Conservation (phyloP, 2,888 invertebrate genomes). For the Oasisia sp. region DNA sequence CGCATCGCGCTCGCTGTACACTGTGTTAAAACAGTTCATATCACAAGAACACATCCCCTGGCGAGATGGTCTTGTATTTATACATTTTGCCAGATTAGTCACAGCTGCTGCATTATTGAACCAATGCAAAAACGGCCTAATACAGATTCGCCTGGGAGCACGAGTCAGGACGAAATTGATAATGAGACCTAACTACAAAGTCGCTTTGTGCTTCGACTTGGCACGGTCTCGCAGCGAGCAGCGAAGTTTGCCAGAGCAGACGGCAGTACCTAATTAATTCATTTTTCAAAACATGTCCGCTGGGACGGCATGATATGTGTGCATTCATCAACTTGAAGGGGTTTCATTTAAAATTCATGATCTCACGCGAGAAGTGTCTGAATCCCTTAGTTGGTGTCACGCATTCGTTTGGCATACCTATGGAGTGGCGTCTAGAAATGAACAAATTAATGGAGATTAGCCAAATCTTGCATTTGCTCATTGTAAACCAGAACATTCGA, state of each 20-base stretch:
- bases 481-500: background rate
- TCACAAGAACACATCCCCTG: background rate
- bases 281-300: background rate
- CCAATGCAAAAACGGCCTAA: background rate
- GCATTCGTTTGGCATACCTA: background rate
- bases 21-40: background rate
- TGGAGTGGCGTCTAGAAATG: background rate
- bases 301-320: background rate
- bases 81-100: background rate
- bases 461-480: background rate
- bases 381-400: background rate
- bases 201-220: background rate
- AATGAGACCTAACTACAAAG: background rate
- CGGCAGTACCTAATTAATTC: background rate
- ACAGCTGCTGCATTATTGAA: constrained; percentile 6
- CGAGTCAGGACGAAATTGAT: background rate
- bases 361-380: background rate
- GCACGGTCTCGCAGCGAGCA: background rate
- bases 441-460: background rate
- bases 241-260: background rate
- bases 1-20: background rate
- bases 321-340: background rate
- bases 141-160: background rate
- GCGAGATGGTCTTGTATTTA: background rate
- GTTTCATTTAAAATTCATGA: constrained; percentile 12